These are phyloP conservation scores for Apodemia zela DNA, from an alignment of 2,888 invertebrate genomes.

Conservation along the genomic window DNA sequence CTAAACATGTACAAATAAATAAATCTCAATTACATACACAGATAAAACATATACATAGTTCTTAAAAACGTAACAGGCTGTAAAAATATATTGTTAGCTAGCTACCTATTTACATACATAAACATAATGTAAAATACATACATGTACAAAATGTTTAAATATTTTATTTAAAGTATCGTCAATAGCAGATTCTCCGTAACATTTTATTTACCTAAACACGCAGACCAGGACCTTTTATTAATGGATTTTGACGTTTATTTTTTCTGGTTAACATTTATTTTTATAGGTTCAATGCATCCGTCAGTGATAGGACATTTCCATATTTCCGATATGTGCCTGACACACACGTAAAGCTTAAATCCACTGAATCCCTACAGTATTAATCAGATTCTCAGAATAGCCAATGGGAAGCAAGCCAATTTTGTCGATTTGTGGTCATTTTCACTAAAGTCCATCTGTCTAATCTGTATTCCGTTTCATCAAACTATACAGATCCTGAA, in stretches of 20 bases:
- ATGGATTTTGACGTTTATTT: neutral
- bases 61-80: too few relatives aligned
- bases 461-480: neutral
- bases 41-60: too few relatives aligned
- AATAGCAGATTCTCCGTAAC: neutral
- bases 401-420: constrained; percentile 4
- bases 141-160: too few relatives aligned
- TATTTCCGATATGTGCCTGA: neutral
- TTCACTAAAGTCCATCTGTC: neutral
- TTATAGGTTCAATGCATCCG: neutral
- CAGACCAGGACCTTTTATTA: neutral
- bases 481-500: neutral
- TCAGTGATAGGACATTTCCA: constrained; percentile 7
- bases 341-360: neutral
- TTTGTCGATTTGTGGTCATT: neutral
- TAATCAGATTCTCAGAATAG: constrained; percentile 3
- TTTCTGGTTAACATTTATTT: neutral
- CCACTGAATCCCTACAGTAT: neutral
- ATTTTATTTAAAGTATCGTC: neutral
- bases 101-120: too few relatives aligned
- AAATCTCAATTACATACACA: too few relatives aligned
- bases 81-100: too few relatives aligned
- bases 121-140: too few relatives aligned
- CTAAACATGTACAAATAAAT: too few relatives aligned
- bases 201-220: neutral